phyloP scores from a whole-genome alignment of 2,797 vertebrate species.

The Danionella dracula region DNA sequence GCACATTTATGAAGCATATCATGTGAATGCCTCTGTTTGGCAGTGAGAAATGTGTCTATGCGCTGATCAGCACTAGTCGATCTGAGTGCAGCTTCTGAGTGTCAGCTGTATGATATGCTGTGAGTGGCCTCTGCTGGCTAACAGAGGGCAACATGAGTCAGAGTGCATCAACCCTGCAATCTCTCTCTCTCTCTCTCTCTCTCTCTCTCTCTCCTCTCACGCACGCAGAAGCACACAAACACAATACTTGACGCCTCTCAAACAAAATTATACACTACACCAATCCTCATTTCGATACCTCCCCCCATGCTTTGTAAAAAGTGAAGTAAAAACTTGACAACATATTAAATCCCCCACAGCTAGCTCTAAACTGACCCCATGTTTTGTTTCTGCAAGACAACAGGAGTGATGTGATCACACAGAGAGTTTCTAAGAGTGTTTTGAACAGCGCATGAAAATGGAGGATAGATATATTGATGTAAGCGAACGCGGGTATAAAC shows the following conservation, averaged over 20 bases:
- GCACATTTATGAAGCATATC: conserved; percentile 10
- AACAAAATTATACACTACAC: background rate
- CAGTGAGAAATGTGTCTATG: conserved; percentile 56
- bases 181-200: background rate
- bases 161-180: conserved; percentile 29
- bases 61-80: background rate
- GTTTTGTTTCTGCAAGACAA: background rate
- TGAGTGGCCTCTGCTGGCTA: conserved; percentile 99
- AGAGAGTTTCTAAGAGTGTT: conserved; percentile 12
- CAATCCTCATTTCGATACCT: background rate
- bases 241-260: background rate
- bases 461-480: conserved; percentile 35
- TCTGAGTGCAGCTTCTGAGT: conserved; percentile 25
- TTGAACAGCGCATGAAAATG: conserved; percentile 28
- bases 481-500: conserved; percentile 37
- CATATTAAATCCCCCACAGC: background rate
- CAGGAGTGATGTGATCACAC: background rate
- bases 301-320: background rate
- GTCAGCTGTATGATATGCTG: conserved; percentile 78
- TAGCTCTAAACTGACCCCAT: background rate
- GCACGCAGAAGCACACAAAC: background rate
- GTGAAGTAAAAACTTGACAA: background rate
- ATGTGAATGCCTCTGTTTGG: conserved; percentile 24
- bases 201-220: background rate
- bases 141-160: conserved; percentile 81